Percentiles rank a stretch among this genome's conserved stretches.
Evolutionary conservation across 2,888 invertebrate genomes (phyloP).

Genomic region (Saturnia japonica): DNA sequence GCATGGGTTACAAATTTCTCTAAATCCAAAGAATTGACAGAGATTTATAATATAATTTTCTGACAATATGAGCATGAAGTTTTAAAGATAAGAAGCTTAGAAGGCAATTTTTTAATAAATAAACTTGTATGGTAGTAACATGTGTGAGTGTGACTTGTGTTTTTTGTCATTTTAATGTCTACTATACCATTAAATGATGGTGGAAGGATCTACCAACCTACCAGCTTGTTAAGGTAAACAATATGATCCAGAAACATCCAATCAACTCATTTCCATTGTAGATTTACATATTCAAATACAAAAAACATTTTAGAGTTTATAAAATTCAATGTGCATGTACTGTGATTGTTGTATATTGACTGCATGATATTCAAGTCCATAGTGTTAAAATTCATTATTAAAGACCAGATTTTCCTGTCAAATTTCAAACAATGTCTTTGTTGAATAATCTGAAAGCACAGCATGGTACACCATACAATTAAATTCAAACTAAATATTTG

Average conservation of each 20-base stretch:
- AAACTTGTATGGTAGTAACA: conserved; percentile 61
- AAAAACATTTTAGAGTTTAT: not conserved
- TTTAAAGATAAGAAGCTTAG: conserved; percentile 26
- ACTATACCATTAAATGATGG: conserved; percentile 78
- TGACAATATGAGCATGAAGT: conserved; percentile 38
- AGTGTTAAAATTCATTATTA: not conserved
- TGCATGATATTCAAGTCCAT: conserved; percentile 33
- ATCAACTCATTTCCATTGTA: conserved; percentile 66
- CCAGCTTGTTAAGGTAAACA: conserved; percentile 84
- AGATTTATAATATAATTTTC: conserved; percentile 17
- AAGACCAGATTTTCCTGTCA: not conserved
- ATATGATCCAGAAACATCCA: conserved; percentile 58
- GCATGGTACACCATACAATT: not conserved
- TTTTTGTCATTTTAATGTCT: conserved; percentile 80
- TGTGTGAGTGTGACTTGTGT: conserved; percentile 79
- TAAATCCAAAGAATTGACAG: conserved; percentile 18
- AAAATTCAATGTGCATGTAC: conserved; percentile 17
- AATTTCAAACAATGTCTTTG: not conserved
- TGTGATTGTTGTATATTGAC: conserved; percentile 16
- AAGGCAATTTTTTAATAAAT: conserved; percentile 30
- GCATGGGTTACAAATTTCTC: conserved; percentile 27
- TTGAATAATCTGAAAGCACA: not conserved
- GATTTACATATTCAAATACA: conserved; percentile 68
- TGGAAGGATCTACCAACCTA: conserved; percentile 85
- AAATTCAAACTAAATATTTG: not conserved